phyloP scores from a whole-genome alignment of 1,140 invertebrate species.

The Ladona fulva region DNA sequence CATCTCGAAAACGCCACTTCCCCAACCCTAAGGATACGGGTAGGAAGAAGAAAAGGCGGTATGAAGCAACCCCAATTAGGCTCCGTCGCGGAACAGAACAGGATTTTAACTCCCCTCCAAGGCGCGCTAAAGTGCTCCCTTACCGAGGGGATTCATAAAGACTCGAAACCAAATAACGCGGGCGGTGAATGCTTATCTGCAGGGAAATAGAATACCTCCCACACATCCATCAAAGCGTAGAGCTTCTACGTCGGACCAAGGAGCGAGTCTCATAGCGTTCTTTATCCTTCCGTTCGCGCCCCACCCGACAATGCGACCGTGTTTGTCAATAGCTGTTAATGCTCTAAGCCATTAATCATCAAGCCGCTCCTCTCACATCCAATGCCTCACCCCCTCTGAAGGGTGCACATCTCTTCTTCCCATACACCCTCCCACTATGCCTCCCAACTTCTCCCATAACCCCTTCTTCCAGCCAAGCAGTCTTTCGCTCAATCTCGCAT shows the following conservation, averaged over 20 bases:
- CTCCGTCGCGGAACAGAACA: too few relatives aligned
- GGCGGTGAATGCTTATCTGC: not conserved
- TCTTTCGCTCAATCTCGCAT: not conserved
- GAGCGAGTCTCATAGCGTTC: not conserved
- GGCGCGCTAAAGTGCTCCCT: slow-evolving; percentile 6
- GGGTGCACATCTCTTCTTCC: too few relatives aligned
- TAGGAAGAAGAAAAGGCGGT: not conserved
- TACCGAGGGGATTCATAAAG: not conserved
- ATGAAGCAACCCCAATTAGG: too few relatives aligned
- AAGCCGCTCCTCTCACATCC: not conserved
- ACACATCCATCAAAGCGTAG: not conserved
- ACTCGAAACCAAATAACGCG: slow-evolving; percentile 4
- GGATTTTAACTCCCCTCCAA: not conserved
- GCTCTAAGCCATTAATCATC: slow-evolving; percentile 5
- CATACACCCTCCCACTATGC: not conserved
- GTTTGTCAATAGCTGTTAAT: slow-evolving; percentile 10
- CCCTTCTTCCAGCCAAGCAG: not conserved
- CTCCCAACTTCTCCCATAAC: not conserved
- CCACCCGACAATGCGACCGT: not conserved
- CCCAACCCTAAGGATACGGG: not conserved
- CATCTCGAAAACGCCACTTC: not conserved
- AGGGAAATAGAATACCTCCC: slow-evolving; percentile 4
- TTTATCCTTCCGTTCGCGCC: not conserved
- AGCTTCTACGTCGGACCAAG: not conserved
- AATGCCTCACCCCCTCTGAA: not conserved